These are phyloP conservation scores for Heteronetta atricapilla DNA, from an alignment of 2,113 vertebrate genomes.

Conservation along the genomic window DNA sequence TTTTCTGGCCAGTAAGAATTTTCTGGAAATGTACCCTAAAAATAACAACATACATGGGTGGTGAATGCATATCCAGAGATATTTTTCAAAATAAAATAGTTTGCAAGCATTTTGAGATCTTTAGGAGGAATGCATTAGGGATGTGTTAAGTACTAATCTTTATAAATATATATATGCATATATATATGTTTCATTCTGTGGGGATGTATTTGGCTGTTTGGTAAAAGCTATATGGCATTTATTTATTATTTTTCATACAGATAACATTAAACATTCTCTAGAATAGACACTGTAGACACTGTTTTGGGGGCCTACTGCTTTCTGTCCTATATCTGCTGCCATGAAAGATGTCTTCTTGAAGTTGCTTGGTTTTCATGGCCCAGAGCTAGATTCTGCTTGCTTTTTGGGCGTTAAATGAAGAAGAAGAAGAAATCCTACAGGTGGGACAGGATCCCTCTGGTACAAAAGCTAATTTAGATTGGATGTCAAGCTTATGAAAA, in stretches of 20 bases:
- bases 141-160: not conserved
- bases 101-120: not conserved
- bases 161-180: not conserved
- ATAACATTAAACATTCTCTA: slow-evolving; percentile 5
- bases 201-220: not conserved
- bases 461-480: not conserved
- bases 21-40: not conserved
- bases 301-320: not conserved
- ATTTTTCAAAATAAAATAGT: not conserved
- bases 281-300: not conserved
- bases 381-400: not conserved
- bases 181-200: not conserved
- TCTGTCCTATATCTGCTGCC: slow-evolving; percentile 12
- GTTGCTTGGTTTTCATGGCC: not conserved
- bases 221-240: not conserved
- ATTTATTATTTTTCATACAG: not conserved
- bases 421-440: not conserved
- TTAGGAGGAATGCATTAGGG: not conserved
- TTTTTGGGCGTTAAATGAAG: not conserved
- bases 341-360: slow-evolving; percentile 28
- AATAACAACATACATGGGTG: not conserved
- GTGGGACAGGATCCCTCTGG: not conserved
- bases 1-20: not conserved
- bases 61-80: not conserved
- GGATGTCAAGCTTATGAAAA: not conserved